These are phyloP conservation scores for Dreissena polymorpha DNA, from an alignment of 1,140 invertebrate genomes.

Conservation along the genomic window DNA sequence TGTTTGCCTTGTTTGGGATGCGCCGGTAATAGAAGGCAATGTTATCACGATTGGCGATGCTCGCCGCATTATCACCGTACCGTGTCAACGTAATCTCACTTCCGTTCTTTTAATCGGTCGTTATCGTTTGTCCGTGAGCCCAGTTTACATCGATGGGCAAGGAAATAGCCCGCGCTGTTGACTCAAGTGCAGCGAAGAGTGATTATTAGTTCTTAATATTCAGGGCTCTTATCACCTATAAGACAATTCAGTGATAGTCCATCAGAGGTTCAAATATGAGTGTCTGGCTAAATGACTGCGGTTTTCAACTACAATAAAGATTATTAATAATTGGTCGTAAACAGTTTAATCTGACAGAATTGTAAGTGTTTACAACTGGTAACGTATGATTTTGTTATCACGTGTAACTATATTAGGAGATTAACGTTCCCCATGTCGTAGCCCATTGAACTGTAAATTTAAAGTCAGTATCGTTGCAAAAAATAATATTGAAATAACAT, in stretches of 20 bases:
- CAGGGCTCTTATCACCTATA: conserved; percentile 13
- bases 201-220: conserved; percentile 19
- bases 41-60: not conserved
- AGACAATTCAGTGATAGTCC: conserved; percentile 21
- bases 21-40: not conserved
- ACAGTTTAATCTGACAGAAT: too few relatives aligned
- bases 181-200: conserved; percentile 19
- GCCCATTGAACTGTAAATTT: conserved; percentile 8
- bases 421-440: too few relatives aligned
- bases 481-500: too few relatives aligned
- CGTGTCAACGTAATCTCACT: conserved; percentile 39
- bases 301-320: too few relatives aligned
- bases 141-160: conserved; percentile 28
- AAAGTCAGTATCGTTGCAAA: conserved; percentile 33
- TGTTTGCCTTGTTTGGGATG: conserved; percentile 52
- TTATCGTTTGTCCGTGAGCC: conserved; percentile 33
- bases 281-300: not conserved
- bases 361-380: too few relatives aligned
- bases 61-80: conserved; percentile 25
- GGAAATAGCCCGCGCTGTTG: conserved; percentile 39
- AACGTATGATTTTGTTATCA: too few relatives aligned
- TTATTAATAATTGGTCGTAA: too few relatives aligned
- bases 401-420: too few relatives aligned
- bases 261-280: not conserved
- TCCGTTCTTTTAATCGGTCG: conserved; percentile 39